Conservation (phyloP, 2,113 vertebrate species). For the Nothocercus julius region DNA sequence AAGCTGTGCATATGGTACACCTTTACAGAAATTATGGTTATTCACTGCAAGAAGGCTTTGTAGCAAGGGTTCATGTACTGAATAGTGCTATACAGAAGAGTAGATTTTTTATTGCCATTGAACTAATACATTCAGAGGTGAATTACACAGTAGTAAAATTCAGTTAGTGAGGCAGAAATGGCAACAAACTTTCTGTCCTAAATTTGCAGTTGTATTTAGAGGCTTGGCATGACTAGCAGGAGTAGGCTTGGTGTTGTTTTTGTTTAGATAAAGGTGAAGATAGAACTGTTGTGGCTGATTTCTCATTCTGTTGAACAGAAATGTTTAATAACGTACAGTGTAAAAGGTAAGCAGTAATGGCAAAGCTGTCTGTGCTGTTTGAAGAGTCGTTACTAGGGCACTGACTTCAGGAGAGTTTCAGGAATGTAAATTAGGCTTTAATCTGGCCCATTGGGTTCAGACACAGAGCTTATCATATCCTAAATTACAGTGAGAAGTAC, state of each 20-base stretch:
- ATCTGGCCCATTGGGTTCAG: neutral
- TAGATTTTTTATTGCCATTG: neutral
- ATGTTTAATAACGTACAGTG: neutral
- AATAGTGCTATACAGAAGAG: neutral
- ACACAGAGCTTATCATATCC: neutral
- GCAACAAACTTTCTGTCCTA: neutral
- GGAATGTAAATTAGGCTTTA: neutral
- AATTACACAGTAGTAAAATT: neutral
- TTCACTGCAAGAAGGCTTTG: neutral
- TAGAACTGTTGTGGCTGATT: neutral
- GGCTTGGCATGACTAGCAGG: neutral
- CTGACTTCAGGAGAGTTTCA: neutral
- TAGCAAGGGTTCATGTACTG: neutral
- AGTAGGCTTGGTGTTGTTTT: rapidly evolving
- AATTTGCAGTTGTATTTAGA: neutral
- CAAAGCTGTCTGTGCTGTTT: neutral
- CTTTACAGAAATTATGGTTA: neutral
- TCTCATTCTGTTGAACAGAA: neutral
- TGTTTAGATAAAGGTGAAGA: neutral
- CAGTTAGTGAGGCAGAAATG: neutral
- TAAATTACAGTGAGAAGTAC: neutral
- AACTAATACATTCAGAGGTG: neutral
- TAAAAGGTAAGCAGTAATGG: neutral
- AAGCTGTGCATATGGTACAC: neutral
- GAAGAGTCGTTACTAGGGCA: neutral